Conservation (phyloP, 2,113 vertebrate genomes). For the Vimba vimba region DNA sequence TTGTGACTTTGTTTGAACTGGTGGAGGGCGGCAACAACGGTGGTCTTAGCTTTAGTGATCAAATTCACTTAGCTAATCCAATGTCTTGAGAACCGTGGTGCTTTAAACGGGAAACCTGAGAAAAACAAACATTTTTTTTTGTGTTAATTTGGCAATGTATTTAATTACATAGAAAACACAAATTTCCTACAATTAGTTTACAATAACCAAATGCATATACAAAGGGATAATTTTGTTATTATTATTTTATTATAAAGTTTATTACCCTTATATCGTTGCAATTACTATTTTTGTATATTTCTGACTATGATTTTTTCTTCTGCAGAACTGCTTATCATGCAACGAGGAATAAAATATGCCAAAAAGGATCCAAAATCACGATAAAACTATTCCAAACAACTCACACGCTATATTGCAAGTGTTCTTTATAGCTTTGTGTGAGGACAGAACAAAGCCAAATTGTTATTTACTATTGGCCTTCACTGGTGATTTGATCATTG, state of each 20-base stretch:
- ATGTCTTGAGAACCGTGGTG: constrained; percentile 67
- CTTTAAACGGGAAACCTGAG: constrained; percentile 77
- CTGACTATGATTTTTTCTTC: no score
- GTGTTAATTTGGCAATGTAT: not conserved
- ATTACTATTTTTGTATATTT: not conserved
- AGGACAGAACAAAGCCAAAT: not conserved
- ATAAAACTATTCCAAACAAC: not conserved
- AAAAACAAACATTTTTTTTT: no score
- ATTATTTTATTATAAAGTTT: not conserved
- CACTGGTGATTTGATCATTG: not conserved
- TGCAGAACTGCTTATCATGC: no score
- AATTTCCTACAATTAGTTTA: not conserved
- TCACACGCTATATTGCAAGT: not conserved
- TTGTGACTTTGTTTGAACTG: constrained; percentile 41
- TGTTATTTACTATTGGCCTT: not conserved
- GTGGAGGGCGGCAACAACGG: constrained; percentile 63
- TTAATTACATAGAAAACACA: not conserved
- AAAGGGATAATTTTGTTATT: not conserved
- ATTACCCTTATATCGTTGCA: not conserved
- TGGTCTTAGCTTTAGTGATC: constrained; percentile 56
- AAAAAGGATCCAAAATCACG: not conserved
- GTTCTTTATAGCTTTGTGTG: not conserved
- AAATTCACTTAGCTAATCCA: constrained; percentile 70
- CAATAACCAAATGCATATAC: not conserved
- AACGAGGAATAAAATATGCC: no score